These are phyloP conservation scores for Monochamus alternatus DNA, from an alignment of 2,888 invertebrate genomes.

Conservation along the genomic window DNA sequence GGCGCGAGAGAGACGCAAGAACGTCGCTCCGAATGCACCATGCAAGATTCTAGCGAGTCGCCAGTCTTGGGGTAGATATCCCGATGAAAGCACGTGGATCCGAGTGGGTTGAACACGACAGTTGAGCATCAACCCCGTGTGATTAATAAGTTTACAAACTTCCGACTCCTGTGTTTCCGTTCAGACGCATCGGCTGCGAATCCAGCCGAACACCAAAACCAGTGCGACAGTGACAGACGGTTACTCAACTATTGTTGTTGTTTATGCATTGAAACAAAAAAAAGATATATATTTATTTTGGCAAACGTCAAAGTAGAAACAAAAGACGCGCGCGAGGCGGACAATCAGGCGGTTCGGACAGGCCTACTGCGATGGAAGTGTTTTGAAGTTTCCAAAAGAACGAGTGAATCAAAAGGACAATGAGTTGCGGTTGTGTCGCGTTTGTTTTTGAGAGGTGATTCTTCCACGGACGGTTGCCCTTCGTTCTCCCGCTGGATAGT, in stretches of 20 bases:
- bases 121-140: constrained; percentile 45
- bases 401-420: constrained; percentile 25
- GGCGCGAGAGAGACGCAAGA: constrained; percentile 59
- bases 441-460: constrained; percentile 43
- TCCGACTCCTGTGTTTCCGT: constrained; percentile 52
- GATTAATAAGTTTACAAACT: constrained; percentile 45
- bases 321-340: constrained; percentile 12
- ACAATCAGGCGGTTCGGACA: neutral
- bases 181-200: constrained; percentile 25
- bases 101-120: constrained; percentile 44
- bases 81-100: constrained; percentile 74
- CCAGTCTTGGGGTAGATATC: constrained; percentile 75
- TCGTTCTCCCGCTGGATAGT: constrained; percentile 8
- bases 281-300: neutral
- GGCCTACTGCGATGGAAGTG: constrained; percentile 38
- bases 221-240: constrained; percentile 23
- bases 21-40: constrained; percentile 75
- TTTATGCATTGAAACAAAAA: neutral
- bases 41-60: constrained; percentile 67
- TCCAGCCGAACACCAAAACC: neutral
- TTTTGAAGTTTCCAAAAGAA: constrained; percentile 32
- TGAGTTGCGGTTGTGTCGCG: constrained; percentile 40
- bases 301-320: constrained; percentile 12
- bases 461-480: constrained; percentile 11
- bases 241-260: constrained; percentile 3